Conservation (phyloP, 1,140 invertebrate genomes). For the Aphelenchoides fujianensis region DNA sequence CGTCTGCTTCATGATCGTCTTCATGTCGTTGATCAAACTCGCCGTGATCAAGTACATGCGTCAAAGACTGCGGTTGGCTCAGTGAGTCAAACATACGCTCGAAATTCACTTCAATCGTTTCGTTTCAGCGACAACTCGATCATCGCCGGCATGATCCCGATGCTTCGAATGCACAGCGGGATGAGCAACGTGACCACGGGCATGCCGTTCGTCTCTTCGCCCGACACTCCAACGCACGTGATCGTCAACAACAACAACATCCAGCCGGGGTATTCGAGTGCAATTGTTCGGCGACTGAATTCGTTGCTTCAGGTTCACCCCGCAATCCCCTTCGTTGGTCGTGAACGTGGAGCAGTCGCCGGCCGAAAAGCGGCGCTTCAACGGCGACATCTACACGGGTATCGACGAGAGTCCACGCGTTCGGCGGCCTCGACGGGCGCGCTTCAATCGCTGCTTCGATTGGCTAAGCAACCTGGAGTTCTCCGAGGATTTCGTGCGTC, state of each 20-base stretch:
- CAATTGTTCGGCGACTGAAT: not conserved
- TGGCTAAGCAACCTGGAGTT: slow-evolving; percentile 40
- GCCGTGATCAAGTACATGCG: slow-evolving; percentile 61
- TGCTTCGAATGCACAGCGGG: slow-evolving; percentile 19
- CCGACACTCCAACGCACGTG: slow-evolving; percentile 8
- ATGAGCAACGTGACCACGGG: not conserved
- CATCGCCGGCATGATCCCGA: slow-evolving; percentile 20
- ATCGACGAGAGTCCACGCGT: not conserved
- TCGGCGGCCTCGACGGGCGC: slow-evolving; percentile 2
- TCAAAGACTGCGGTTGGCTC: slow-evolving; percentile 40
- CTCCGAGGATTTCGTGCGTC: slow-evolving; percentile 47
- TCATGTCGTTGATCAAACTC: slow-evolving; percentile 61
- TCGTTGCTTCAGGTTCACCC: slow-evolving; percentile 19
- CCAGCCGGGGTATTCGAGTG: not conserved
- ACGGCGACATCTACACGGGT: slow-evolving; percentile 16
- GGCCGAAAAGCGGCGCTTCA: slow-evolving; percentile 8
- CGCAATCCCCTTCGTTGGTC: not conserved
- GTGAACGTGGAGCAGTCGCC: slow-evolving; percentile 6
- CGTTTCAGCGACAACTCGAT: slow-evolving; percentile 21
- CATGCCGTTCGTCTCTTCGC: not conserved
- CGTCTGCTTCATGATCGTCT: slow-evolving; percentile 65
- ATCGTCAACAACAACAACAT: slow-evolving; percentile 15
- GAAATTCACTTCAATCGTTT: not conserved
- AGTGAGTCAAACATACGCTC: slow-evolving; percentile 16
- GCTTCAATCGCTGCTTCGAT: slow-evolving; percentile 31